phyloP scores from a whole-genome alignment of 2,113 vertebrate genomes.

The Archocentrus centrarchus region DNA sequence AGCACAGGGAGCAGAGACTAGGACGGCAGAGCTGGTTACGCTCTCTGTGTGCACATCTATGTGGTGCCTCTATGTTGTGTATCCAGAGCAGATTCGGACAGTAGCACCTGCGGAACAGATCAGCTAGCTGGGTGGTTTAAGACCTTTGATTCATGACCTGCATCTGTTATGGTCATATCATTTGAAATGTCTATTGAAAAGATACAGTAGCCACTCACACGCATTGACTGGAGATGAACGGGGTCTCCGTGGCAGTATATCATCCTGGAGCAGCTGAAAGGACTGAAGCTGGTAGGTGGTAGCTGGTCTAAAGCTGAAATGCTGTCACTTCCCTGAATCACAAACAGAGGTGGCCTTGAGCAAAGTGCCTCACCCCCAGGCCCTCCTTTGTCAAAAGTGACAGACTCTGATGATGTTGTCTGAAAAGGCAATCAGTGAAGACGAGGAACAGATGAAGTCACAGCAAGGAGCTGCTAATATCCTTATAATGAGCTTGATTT shows the following conservation, averaged over 20 bases:
- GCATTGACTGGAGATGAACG: conserved; percentile 54
- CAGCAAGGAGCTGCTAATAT: fast-evolving
- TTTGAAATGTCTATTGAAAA: conserved; percentile 56
- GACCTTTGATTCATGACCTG: conserved; percentile 76
- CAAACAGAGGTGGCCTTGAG: background rate
- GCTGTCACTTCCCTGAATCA: conserved; percentile 26
- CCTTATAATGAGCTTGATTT: background rate
- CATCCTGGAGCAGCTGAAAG: conserved; percentile 43
- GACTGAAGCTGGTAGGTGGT: conserved; percentile 46
- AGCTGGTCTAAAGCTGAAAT: conserved; percentile 14
- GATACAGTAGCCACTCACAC: conserved; percentile 67
- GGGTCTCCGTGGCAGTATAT: conserved; percentile 53
- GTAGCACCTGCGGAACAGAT: conserved; percentile 72
- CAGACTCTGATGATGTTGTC: background rate
- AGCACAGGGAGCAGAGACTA: background rate
- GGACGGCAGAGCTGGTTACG: background rate
- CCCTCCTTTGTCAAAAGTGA: conserved; percentile 13
- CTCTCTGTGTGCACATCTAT: conserved; percentile 22
- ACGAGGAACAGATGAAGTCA: conserved; percentile 3
- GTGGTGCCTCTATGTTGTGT: conserved; percentile 33
- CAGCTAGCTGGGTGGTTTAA: conserved; percentile 69
- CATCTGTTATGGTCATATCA: conserved; percentile 77
- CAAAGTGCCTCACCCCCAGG: background rate
- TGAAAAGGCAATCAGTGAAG: conserved; percentile 38
- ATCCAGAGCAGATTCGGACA: conserved; percentile 46